Conservation (phyloP, 2,113 vertebrate genomes). For the Cepphus grylle region DNA sequence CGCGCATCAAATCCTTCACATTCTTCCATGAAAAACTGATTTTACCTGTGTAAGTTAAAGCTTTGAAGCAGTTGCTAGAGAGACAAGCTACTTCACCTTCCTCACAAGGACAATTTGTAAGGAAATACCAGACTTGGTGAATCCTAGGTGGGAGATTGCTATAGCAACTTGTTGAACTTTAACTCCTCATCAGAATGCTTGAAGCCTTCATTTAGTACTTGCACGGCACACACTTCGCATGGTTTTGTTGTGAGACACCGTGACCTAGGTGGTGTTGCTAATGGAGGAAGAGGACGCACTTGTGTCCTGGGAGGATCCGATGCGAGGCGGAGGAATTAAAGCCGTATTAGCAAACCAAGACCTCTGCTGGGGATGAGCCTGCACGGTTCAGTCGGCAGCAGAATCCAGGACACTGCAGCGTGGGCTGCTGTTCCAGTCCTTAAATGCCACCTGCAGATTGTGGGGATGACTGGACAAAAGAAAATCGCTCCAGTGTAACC, state of each 20-base stretch:
- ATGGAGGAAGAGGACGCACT: not conserved
- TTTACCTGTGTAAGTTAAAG: not conserved
- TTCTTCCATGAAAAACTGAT: not conserved
- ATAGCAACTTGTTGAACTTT: not conserved
- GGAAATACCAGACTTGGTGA: not conserved
- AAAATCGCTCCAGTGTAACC: not conserved
- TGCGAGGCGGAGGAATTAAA: not conserved
- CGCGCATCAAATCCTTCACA: rapidly evolving
- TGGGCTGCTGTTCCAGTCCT: not conserved
- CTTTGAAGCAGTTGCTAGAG: not conserved
- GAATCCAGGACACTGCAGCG: not conserved
- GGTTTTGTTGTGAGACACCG: not conserved
- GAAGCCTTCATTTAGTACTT: rapidly evolving
- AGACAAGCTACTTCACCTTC: not conserved
- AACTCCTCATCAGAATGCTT: not conserved
- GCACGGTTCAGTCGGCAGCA: not conserved
- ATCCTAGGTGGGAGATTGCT: not conserved
- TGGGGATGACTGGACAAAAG: not conserved
- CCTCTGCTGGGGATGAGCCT: not conserved
- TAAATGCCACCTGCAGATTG: not conserved
- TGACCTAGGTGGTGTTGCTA: not conserved
- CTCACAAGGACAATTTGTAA: not conserved
- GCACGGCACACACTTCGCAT: rapidly evolving
- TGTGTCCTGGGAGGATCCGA: not conserved
- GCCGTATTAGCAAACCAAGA: not conserved